A percentile compares a stretch with the other conserved stretches of the same genome.
These are phyloP conservation scores for Cirrhinus mrigala DNA, from an alignment of 2,797 vertebrate species.

Conservation along the genomic window DNA sequence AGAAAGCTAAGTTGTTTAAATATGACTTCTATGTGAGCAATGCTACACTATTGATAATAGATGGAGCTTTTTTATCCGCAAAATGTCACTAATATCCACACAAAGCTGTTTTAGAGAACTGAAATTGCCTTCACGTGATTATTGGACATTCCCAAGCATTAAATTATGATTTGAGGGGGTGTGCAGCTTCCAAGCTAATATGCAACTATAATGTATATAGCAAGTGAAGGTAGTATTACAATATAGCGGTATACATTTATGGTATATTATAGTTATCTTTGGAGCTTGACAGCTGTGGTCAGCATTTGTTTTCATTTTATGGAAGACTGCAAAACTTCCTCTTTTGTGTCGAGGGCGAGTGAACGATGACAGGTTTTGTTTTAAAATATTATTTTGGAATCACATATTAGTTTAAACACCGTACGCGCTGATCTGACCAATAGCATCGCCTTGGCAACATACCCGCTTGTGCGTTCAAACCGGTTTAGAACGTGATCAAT, in stretches of 20 bases:
- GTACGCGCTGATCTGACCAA: conserved; percentile 8
- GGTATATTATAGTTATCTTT: background rate
- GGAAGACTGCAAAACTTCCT: background rate
- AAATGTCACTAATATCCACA: background rate
- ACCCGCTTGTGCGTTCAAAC: conserved; percentile 2
- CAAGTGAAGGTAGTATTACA: background rate
- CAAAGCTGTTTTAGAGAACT: background rate
- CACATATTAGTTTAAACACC: background rate
- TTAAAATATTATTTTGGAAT: background rate
- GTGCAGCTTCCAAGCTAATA: background rate
- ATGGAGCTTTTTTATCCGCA: background rate
- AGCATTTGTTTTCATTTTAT: background rate
- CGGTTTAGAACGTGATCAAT: background rate
- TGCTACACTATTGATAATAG: background rate
- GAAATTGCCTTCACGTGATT: conserved; percentile 2
- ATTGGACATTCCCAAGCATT: background rate
- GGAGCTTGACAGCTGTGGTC: background rate
- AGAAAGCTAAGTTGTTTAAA: background rate
- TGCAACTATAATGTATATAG: too few relatives aligned
- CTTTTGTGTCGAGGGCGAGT: background rate
- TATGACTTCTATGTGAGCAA: background rate
- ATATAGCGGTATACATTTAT: background rate
- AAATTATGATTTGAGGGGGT: background rate
- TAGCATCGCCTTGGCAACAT: conserved; percentile 45
- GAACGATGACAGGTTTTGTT: background rate